These are phyloP conservation scores for Cherax quadricarinatus DNA, from an alignment of 1,140 invertebrate genomes.

Conservation along the genomic window DNA sequence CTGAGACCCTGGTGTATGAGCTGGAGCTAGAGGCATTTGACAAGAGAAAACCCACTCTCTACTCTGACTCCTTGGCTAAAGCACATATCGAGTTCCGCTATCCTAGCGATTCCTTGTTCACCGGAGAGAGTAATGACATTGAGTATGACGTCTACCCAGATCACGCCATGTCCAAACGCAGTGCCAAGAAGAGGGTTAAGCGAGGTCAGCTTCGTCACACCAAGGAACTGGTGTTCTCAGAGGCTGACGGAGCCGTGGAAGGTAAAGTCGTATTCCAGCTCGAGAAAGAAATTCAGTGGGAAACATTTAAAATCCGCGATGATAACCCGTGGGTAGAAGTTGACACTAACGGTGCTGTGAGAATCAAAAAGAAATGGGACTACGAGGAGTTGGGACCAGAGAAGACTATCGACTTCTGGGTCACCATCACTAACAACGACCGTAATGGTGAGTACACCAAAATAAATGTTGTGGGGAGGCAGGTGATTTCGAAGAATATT, in stretches of 20 bases:
- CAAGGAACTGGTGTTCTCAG: slow-evolving; percentile 93
- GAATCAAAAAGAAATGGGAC: slow-evolving; percentile 97
- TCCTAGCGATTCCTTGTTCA: slow-evolving; percentile 76
- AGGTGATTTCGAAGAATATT: neutral
- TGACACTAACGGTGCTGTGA: slow-evolving; percentile 91
- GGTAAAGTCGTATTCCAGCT: slow-evolving; percentile 92
- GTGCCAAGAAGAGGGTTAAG: slow-evolving; percentile 85
- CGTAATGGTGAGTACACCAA: slow-evolving; percentile 72
- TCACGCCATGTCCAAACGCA: slow-evolving; percentile 79
- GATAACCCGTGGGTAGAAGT: slow-evolving; percentile 96
- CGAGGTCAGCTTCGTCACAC: slow-evolving; percentile 89
- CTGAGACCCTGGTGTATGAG: slow-evolving; percentile 76
- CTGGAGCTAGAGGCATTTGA: slow-evolving; percentile 89
- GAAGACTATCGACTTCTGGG: slow-evolving; percentile 97
- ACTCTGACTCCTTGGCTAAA: slow-evolving; percentile 83
- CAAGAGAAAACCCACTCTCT: slow-evolving; percentile 83
- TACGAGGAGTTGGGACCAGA: slow-evolving; percentile 96
- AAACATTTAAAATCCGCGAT: slow-evolving; percentile 94
- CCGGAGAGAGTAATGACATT: slow-evolving; percentile 78
- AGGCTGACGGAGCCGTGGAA: slow-evolving; percentile 91
- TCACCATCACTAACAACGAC: slow-evolving; percentile 91
- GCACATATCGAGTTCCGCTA: slow-evolving; percentile 86
- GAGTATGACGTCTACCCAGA: slow-evolving; percentile 74
- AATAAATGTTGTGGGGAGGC: neutral
- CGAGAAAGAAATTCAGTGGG: slow-evolving; percentile 93